Evolutionary conservation across 2,797 vertebrate genomes (phyloP).

Genomic region (Sorex maritimensis): DNA sequence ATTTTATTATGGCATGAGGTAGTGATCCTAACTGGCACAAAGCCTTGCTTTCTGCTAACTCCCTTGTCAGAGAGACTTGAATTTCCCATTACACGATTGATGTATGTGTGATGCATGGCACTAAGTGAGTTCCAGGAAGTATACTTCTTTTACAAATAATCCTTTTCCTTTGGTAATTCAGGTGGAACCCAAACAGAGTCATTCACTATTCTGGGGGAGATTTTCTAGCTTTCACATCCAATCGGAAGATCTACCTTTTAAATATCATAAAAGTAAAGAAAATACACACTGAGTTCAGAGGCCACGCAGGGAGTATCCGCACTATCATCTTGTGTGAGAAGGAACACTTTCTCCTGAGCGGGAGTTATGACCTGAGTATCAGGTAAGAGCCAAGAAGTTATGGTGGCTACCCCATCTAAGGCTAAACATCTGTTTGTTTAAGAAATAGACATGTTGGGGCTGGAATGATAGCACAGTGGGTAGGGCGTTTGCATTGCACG

Average conservation of each 20-base stretch:
- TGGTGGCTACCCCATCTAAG: background rate
- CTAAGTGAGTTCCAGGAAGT: background rate
- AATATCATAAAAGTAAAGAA: conserved; percentile 82
- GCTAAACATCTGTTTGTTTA: background rate
- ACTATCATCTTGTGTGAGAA: conserved; percentile 92
- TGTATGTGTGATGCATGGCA: background rate
- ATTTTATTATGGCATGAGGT: conserved; percentile 12
- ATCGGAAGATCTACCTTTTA: conserved; percentile 90
- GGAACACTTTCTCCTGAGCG: conserved; percentile 91
- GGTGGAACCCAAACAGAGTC: conserved; percentile 91
- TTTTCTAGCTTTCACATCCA: conserved; percentile 91
- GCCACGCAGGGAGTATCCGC: conserved; percentile 91
- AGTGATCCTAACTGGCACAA: background rate
- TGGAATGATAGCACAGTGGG: too few relatives aligned
- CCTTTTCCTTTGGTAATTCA: conserved; percentile 79
- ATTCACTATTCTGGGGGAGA: conserved; percentile 92
- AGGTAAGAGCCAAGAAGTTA: conserved; percentile 89
- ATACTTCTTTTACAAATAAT: conserved; percentile 15
- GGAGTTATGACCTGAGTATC: conserved; percentile 93
- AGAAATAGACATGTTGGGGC: accelerated
- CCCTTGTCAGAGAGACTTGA: background rate
- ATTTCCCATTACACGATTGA: background rate
- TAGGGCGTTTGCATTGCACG: too few relatives aligned
- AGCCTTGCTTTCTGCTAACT: background rate
- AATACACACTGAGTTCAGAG: conserved; percentile 86